Percentiles rank a stretch among this genome's conserved stretches.
These are phyloP conservation scores for Hydrocynus forskahlii DNA, from an alignment of 2,797 vertebrate species.

Conservation along the genomic window DNA sequence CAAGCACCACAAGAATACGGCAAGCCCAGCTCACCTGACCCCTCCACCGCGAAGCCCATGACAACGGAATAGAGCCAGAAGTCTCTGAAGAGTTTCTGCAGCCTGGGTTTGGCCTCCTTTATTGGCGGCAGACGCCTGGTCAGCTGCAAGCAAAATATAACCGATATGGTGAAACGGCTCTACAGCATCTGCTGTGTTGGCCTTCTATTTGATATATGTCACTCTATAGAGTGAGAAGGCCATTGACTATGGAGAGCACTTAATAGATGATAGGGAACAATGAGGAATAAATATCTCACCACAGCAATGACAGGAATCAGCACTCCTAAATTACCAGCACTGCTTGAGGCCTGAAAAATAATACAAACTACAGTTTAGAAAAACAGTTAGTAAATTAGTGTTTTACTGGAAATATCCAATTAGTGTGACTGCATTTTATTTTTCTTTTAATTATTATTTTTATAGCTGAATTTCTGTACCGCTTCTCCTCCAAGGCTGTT, in stretches of 20 bases:
- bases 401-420: no score
- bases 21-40: constrained; percentile 83
- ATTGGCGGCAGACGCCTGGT: constrained; percentile 90
- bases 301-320: constrained; percentile 97
- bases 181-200: neutral
- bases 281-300: constrained; percentile 75
- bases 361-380: no score
- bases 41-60: constrained; percentile 97
- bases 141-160: constrained; percentile 72
- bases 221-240: neutral
- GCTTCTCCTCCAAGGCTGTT: no score
- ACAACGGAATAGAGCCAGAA: constrained; percentile 98
- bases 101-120: constrained; percentile 92
- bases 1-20: neutral
- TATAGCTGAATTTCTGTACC: no score
- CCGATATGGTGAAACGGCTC: neutral
- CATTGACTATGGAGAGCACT: neutral
- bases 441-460: no score
- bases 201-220: no score
- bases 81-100: constrained; percentile 96
- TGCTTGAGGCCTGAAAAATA: constrained; percentile 89
- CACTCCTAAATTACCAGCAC: constrained; percentile 97
- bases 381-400: no score
- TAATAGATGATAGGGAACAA: no score
- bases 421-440: no score